Conservation (phyloP, 2,888 invertebrate species). For the Drosophila fulvimacula region DNA sequence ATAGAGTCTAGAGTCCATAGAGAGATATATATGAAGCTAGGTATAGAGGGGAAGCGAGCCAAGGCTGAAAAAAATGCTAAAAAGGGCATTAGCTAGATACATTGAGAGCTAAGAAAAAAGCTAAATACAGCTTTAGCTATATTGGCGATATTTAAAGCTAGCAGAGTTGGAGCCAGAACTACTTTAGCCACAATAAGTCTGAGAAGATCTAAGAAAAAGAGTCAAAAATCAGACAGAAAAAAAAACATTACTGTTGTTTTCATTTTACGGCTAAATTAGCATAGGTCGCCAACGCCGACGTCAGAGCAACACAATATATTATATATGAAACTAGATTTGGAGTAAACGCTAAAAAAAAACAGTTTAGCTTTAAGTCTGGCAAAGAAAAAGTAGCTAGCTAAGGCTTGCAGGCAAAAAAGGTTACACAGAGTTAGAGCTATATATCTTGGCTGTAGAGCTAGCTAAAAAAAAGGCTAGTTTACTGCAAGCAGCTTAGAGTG, state of each 20-base stretch:
- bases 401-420: neutral
- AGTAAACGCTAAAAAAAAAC: neutral
- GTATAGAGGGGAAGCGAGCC: neutral
- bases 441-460: neutral
- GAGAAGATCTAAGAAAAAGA: neutral
- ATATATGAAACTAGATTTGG: neutral
- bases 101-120: neutral
- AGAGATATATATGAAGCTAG: neutral
- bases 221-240: too few relatives aligned
- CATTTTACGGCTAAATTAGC: conserved; percentile 1
- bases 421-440: neutral
- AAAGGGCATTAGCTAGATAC: too few relatives aligned
- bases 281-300: neutral
- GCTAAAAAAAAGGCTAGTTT: neutral
- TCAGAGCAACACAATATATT: neutral
- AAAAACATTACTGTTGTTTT: too few relatives aligned
- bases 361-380: neutral
- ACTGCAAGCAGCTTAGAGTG: conserved; percentile 7
- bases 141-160: too few relatives aligned
- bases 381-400: neutral
- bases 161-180: neutral
- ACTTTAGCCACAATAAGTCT: neutral
- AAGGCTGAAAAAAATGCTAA: neutral
- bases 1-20: neutral
- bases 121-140: neutral